A percentile compares a stretch with the other conserved stretches of the same genome.
Evolutionary conservation across 2,888 invertebrate genomes (phyloP).

Genomic region (Polydrusus pterygomalis): DNA sequence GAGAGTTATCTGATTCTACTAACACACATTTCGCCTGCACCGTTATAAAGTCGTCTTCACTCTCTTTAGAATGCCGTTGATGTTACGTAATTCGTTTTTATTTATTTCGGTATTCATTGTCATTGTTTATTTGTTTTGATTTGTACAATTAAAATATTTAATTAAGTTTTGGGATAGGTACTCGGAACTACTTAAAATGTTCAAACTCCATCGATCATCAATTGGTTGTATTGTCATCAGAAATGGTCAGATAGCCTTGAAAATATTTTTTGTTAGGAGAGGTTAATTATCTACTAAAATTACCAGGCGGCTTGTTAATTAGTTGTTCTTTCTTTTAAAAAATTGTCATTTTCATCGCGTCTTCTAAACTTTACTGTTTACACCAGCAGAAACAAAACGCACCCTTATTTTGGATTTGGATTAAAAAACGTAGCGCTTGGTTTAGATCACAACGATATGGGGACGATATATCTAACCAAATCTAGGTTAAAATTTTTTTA

Average conservation of each 20-base stretch:
- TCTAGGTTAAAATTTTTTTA: no score
- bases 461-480: no score
- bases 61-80: conserved; percentile 64
- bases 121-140: conserved; percentile 41
- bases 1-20: conserved; percentile 34
- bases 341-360: no score
- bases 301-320: background rate
- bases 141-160: conserved; percentile 15
- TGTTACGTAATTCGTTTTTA: conserved; percentile 55
- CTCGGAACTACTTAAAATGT: no score
- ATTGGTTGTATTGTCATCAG: background rate
- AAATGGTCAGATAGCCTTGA: background rate
- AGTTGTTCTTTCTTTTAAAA: no score
- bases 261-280: no score
- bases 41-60: conserved; percentile 60
- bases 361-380: no score
- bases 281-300: background rate
- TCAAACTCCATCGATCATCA: no score
- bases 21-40: conserved; percentile 43
- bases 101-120: conserved; percentile 56
- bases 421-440: no score
- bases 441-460: no score
- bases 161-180: conserved; percentile 17
- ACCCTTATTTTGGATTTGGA: no score
- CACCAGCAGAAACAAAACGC: no score